These are phyloP conservation scores for Tachyglossus aculeatus DNA, from an alignment of 2,797 vertebrate genomes.

Conservation along the genomic window DNA sequence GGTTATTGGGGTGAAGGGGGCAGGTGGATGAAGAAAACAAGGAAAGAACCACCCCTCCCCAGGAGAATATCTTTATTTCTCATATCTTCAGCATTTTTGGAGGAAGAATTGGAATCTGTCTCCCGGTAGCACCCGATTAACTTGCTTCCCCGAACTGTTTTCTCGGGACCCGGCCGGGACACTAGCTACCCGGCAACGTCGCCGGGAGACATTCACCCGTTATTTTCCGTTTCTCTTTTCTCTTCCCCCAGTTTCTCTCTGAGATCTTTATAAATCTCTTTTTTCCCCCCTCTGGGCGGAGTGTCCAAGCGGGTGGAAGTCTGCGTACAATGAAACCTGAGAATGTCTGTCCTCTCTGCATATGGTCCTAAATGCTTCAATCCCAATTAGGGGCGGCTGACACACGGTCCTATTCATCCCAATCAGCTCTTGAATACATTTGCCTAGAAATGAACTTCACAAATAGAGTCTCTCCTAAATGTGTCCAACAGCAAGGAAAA, in stretches of 20 bases:
- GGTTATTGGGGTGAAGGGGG: neutral
- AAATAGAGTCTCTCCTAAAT: constrained; percentile 93
- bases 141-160: constrained; percentile 11
- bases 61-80: constrained; percentile 59
- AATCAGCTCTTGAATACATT: constrained; percentile 94
- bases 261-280: constrained; percentile 68
- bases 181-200: constrained; percentile 46
- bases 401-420: constrained; percentile 94
- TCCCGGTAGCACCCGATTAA: constrained; percentile 4
- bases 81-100: constrained; percentile 42
- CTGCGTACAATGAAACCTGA: constrained; percentile 88
- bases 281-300: constrained; percentile 59
- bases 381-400: constrained; percentile 99
- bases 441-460: constrained; percentile 98
- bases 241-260: constrained; percentile 70
- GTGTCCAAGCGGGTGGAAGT: constrained; percentile 80
- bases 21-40: neutral
- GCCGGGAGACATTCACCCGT: constrained; percentile 39
- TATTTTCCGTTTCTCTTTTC: constrained; percentile 62
- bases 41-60: neutral
- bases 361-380: constrained; percentile 98
- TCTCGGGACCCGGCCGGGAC: constrained; percentile 40
- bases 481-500: constrained; percentile 95
- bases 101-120: constrained; percentile 33
- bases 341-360: constrained; percentile 93